phyloP scores from a whole-genome alignment of 2,888 invertebrate species.

The Lamellibrachia satsuma region DNA sequence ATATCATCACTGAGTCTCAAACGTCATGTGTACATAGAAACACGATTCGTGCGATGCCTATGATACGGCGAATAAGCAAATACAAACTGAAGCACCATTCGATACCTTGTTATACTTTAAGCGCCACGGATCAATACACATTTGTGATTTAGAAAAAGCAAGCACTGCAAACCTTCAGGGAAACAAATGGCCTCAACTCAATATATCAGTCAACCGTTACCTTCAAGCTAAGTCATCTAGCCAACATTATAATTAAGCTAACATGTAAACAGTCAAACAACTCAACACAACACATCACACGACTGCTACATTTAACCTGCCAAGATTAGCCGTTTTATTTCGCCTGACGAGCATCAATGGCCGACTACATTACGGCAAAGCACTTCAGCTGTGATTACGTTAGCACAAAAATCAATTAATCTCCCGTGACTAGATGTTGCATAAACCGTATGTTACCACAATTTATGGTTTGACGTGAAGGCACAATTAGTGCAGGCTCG shows the following conservation, averaged over 20 bases:
- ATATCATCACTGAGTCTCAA: not conserved
- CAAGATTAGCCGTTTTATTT: not conserved
- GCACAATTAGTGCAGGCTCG: not conserved
- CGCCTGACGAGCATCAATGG: not conserved
- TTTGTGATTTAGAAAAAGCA: too few species aligned
- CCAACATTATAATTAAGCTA: too few species aligned
- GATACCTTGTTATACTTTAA: too few species aligned
- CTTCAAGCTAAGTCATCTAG: too few species aligned
- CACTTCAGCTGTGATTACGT: not conserved
- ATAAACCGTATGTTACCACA: not conserved
- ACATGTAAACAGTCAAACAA: not conserved
- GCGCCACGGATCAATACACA: too few species aligned
- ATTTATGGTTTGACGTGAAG: not conserved
- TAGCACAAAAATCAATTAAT: constrained; percentile 6
- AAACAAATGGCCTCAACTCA: too few species aligned
- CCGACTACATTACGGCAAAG: not conserved
- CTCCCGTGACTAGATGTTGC: not conserved
- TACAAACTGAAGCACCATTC: too few species aligned
- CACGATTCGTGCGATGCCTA: not conserved
- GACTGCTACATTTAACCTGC: not conserved
- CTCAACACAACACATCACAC: not conserved
- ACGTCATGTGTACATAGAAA: not conserved
- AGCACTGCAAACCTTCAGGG: too few species aligned
- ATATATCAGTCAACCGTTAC: too few species aligned
- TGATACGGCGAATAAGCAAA: not conserved